A percentile compares a stretch with the other conserved stretches of the same genome.
These are phyloP conservation scores for Chaitophorus viminalis DNA, from an alignment of 2,888 invertebrate species.

Conservation along the genomic window DNA sequence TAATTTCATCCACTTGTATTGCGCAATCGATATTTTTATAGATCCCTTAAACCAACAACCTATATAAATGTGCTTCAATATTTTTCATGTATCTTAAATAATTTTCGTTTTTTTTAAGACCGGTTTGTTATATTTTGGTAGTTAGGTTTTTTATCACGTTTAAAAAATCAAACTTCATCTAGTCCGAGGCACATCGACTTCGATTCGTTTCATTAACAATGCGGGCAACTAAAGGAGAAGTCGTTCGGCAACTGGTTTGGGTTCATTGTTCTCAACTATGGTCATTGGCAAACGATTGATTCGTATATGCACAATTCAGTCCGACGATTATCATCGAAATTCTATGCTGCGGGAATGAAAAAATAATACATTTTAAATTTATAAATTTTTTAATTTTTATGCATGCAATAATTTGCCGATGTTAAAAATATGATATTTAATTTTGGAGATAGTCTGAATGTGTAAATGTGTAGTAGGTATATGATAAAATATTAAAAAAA, in stretches of 20 bases:
- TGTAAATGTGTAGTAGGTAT: background rate
- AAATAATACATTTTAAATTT: background rate
- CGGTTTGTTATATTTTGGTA: slow-evolving; percentile 53
- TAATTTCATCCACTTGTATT: background rate
- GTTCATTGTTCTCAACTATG: slow-evolving; percentile 55
- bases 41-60: background rate
- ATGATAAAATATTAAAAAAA: background rate
- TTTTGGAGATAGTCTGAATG: background rate
- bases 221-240: slow-evolving; percentile 46
- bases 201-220: slow-evolving; percentile 45
- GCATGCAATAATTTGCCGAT: background rate
- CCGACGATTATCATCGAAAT: slow-evolving; percentile 14
- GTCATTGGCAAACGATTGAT: slow-evolving; percentile 54
- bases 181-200: slow-evolving; percentile 36
- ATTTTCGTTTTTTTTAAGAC: slow-evolving; percentile 49
- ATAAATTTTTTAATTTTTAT: background rate
- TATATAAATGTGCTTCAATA: background rate
- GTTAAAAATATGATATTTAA: background rate
- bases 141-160: slow-evolving; percentile 55
- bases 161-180: slow-evolving; percentile 60
- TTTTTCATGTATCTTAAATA: slow-evolving; percentile 43
- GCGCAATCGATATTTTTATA: background rate
- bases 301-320: slow-evolving; percentile 44
- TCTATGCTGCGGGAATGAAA: background rate
- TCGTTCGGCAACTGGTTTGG: slow-evolving; percentile 52